Evolutionary conservation across 2,113 vertebrate genomes (phyloP).

Genomic region (Dromas ardeola): DNA sequence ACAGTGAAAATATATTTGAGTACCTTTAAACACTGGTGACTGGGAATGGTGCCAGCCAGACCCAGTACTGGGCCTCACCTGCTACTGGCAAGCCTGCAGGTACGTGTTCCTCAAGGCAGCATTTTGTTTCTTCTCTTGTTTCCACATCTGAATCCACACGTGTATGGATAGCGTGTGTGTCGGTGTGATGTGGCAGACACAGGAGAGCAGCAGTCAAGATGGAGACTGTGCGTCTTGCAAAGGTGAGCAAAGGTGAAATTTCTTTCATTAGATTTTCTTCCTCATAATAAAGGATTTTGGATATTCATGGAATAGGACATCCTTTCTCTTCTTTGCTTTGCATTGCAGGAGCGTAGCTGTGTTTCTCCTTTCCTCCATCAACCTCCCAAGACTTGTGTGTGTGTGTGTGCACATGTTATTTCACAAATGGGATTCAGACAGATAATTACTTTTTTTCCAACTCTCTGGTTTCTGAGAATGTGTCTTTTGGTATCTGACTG

Average conservation of each 20-base stretch:
- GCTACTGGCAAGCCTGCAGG: background rate
- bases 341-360: background rate
- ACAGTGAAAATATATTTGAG: background rate
- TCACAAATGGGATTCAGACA: background rate
- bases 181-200: fast-evolving
- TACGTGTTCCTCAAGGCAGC: background rate
- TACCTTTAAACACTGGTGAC: background rate
- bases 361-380: background rate
- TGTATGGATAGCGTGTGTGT: fast-evolving
- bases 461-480: background rate
- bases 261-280: background rate
- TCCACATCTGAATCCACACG: background rate
- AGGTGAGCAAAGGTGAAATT: background rate
- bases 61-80: background rate
- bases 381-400: background rate
- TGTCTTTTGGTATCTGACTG: background rate
- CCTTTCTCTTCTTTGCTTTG: background rate
- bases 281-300: background rate
- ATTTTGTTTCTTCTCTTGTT: background rate
- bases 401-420: background rate
- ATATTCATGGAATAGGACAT: background rate
- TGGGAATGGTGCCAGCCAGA: background rate
- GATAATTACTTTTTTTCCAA: background rate
- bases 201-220: background rate
- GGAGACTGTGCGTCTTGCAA: background rate